Conservation (phyloP, 2,113 vertebrate species). For the Actinemys pallida region DNA sequence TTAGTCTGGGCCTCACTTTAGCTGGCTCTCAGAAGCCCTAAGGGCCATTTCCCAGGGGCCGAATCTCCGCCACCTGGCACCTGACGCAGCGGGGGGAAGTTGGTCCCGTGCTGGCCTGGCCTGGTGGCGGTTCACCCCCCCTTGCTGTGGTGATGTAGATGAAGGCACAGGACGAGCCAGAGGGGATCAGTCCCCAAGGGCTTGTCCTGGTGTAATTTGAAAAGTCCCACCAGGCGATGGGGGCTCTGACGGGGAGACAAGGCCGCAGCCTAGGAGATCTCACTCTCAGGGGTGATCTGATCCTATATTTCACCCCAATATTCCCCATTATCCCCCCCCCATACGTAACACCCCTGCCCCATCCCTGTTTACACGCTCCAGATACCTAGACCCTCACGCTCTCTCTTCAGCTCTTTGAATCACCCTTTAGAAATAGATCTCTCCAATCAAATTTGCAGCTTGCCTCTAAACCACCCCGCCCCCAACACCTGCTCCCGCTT, state of each 20-base stretch:
- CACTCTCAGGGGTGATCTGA: not conserved
- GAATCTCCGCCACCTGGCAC: not conserved
- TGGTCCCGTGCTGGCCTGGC: not conserved
- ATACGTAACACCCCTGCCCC: too few relatives aligned
- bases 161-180: not conserved
- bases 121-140: not conserved
- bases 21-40: not conserved
- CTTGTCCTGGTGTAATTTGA: not conserved
- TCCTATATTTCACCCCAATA: not conserved
- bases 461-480: not conserved
- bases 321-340: too few relatives aligned
- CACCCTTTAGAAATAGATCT: not conserved
- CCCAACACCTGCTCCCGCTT: not conserved
- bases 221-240: not conserved
- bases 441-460: not conserved
- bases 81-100: not conserved
- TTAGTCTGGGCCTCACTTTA: not conserved
- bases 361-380: too few relatives aligned
- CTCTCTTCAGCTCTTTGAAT: not conserved
- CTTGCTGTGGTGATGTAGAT: not conserved
- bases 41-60: not conserved
- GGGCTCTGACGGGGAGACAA: not conserved
- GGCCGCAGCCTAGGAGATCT: not conserved
- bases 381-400: not conserved
- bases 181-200: not conserved